Evolutionary conservation across 1,140 invertebrate genomes (phyloP), one percentile per base, ranked within the genome.

Genomic region (Drosophila saltans): DNA sequence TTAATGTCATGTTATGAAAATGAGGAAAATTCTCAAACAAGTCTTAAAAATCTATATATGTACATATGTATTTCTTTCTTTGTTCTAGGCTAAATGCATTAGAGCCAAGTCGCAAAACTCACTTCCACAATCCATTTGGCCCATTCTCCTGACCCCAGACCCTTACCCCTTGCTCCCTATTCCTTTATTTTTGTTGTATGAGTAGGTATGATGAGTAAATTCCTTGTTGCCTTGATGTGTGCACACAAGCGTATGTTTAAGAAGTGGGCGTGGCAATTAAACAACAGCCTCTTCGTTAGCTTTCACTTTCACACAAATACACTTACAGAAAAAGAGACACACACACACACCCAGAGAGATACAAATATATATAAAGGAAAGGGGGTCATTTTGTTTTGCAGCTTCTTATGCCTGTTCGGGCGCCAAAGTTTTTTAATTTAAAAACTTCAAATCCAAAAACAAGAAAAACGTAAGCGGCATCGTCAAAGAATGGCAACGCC

Each of bases 391-490:
- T 56, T 36, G 41, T 45, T 36, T 33, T 58, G 57, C 36, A 52
- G 45, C 24, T 52, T 52, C 45, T 52, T 52, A 52, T 52, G 45
- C 45, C 45, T 52, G 45, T 9, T 52, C 45, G 45, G 45, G 28
- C 57, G 75, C 61, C 82, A 86, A 86, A 86, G 82, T 82, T 86
- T 86, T 86, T 86, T 86, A 86, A 86, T 86, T 86, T 86, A 82
- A 86, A 82, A 86, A 86, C 83, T 86, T 81, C 67, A 76, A 64
- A 59, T 41, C 62, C n/a, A 4, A n/a, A 9, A 16, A 48, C 39
- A 30, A 41, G 24, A 48, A 56, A 72, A 72, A 79, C 61, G 52
- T 56, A 68, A 52, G 45, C 45, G 7, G 45, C 45, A 52, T 1
- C 21, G 21, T 7, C 45, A 52, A 24, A 52, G 45, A 52, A 52